These are phyloP conservation scores for Loxodonta africana DNA, from an alignment of 2,113 vertebrate species.

Conservation along the genomic window DNA sequence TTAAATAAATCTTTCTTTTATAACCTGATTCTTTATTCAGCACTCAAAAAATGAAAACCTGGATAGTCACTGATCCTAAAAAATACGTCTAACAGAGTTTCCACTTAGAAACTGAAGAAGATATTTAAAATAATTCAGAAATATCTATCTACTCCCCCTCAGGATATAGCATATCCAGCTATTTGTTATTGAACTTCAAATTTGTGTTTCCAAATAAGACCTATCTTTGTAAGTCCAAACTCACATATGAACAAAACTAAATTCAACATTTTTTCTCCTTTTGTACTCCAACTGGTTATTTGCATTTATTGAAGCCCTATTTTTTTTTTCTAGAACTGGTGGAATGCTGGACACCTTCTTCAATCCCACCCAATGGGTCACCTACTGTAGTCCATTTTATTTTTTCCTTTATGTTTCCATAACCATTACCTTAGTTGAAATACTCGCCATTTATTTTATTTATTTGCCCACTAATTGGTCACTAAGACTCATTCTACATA, in stretches of 20 bases:
- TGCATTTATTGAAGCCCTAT: background rate
- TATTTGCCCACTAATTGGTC: background rate
- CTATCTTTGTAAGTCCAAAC: background rate
- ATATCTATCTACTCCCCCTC: background rate
- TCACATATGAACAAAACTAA: background rate
- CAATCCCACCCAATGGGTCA: background rate
- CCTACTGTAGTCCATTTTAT: background rate
- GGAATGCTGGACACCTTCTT: background rate
- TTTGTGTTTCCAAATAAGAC: conserved; percentile 11
- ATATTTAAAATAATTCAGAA: background rate
- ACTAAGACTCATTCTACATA: background rate
- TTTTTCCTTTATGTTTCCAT: background rate
- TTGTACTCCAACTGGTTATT: background rate
- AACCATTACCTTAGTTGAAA: background rate
- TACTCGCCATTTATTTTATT: background rate
- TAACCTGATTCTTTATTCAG: conserved; percentile 1
- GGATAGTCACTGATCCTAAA: background rate
- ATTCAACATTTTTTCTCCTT: background rate
- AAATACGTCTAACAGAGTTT: background rate
- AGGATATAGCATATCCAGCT: background rate
- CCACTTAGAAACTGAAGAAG: background rate
- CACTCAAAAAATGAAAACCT: conserved; percentile 14
- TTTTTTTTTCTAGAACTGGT: background rate
- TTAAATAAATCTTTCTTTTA: background rate
- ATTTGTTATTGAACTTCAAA: background rate